A percentile compares a stretch with the other conserved stretches of the same genome.
These are phyloP conservation scores for Scomber colias DNA, from an alignment of 2,113 vertebrate species.

Conservation along the genomic window DNA sequence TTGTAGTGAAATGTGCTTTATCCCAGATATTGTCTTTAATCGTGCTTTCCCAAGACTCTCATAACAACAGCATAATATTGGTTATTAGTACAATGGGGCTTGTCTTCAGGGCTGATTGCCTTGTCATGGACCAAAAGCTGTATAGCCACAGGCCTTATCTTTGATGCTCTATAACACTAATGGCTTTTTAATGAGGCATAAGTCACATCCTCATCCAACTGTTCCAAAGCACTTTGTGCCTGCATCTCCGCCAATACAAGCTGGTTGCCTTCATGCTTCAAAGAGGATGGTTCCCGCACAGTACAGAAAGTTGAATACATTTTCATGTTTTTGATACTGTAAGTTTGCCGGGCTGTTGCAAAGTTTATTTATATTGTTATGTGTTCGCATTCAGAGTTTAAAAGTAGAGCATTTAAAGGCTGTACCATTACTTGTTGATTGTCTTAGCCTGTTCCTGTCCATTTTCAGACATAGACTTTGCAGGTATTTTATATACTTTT, in stretches of 20 bases:
- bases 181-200: slow-evolving; percentile 65
- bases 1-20: background rate
- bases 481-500: no score
- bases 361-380: no score
- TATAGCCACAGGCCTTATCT: slow-evolving; percentile 14
- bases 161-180: slow-evolving; percentile 54
- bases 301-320: background rate
- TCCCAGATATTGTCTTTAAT: slow-evolving; percentile 14
- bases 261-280: slow-evolving; percentile 18
- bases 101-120: slow-evolving; percentile 11
- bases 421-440: no score
- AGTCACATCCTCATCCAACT: slow-evolving; percentile 38
- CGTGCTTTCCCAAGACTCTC: background rate
- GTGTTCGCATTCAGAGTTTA: no score
- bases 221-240: slow-evolving; percentile 23
- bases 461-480: no score
- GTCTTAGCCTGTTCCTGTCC: no score
- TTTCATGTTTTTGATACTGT: background rate
- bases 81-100: slow-evolving; percentile 26
- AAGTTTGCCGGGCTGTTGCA: no score
- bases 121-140: slow-evolving; percentile 29
- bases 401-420: no score
- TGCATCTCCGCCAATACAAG: slow-evolving; percentile 26
- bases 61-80: background rate
- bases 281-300: background rate